Conservation (phyloP, 2,888 invertebrate species). For the Orthosia cruda region DNA sequence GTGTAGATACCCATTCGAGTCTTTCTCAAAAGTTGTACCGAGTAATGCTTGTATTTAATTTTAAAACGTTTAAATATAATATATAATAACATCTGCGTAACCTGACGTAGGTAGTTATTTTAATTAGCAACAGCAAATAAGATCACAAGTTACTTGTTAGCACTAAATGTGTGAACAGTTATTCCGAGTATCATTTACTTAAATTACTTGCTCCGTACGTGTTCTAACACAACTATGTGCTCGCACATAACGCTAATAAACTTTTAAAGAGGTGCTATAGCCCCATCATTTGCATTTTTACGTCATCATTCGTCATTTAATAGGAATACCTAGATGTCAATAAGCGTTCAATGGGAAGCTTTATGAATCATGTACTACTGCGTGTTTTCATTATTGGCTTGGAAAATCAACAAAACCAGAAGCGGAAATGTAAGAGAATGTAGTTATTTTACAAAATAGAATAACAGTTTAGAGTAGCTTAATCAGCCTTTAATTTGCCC, state of each 20-base stretch:
- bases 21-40: neutral
- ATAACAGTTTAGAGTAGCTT: neutral
- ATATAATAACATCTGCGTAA: conserved; percentile 4
- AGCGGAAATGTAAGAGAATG: too few relatives aligned
- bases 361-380: conserved; percentile 41
- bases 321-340: conserved; percentile 38
- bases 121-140: conserved; percentile 68
- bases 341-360: conserved; percentile 34
- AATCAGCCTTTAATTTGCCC: too few relatives aligned
- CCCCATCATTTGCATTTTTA: conserved; percentile 65
- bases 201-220: conserved; percentile 66
- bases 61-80: neutral
- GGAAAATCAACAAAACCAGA: too few relatives aligned
- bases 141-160: conserved; percentile 58
- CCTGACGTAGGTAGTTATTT: conserved; percentile 47
- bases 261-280: conserved; percentile 64
- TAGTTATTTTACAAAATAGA: neutral
- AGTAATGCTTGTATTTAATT: neutral
- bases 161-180: conserved; percentile 55
- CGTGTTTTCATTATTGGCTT: conserved; percentile 5
- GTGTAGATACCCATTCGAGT: neutral
- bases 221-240: conserved; percentile 59
- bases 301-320: conserved; percentile 55
- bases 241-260: conserved; percentile 63
- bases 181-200: conserved; percentile 66